A percentile compares a stretch with the other conserved stretches of the same genome.
phyloP scores from a whole-genome alignment of 2,888 invertebrate genomes.

The Hermaeophaga mercurialis region DNA sequence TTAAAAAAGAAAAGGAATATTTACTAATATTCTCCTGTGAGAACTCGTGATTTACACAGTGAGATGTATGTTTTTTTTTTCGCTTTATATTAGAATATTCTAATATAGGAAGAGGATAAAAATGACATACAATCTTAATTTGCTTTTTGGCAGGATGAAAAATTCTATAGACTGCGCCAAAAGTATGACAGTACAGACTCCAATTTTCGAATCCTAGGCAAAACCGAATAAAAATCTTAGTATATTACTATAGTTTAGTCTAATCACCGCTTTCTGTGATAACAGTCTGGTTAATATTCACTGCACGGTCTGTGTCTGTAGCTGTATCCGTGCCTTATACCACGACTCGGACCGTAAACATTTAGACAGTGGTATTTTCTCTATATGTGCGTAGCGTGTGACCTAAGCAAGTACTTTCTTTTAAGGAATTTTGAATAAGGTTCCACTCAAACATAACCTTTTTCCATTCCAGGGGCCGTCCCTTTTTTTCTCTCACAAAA shows the following conservation, averaged over 20 bases:
- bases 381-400: constrained; percentile 14
- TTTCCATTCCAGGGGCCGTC: no score
- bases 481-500: no score
- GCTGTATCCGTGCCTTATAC: constrained; percentile 56
- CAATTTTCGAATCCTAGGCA: constrained; percentile 8
- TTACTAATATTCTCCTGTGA: no score
- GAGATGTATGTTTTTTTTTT: no score
- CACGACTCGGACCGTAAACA: constrained; percentile 43
- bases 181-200: background rate
- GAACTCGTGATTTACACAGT: no score
- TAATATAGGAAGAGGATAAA: no score
- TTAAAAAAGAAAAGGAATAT: no score
- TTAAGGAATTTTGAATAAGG: constrained; percentile 1
- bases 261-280: constrained; percentile 58
- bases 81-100: background rate
- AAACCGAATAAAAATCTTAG: constrained; percentile 27
- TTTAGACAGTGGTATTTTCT: constrained; percentile 10
- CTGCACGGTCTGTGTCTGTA: constrained; percentile 58
- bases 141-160: no score
- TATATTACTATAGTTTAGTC: constrained; percentile 44
- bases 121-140: no score
- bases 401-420: constrained; percentile 11
- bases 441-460: no score
- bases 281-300: constrained; percentile 55
- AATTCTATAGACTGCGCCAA: background rate